Base-by-base conservation (phyloP, 2,888 invertebrate species). In the Epsilonema sp. region DNA sequence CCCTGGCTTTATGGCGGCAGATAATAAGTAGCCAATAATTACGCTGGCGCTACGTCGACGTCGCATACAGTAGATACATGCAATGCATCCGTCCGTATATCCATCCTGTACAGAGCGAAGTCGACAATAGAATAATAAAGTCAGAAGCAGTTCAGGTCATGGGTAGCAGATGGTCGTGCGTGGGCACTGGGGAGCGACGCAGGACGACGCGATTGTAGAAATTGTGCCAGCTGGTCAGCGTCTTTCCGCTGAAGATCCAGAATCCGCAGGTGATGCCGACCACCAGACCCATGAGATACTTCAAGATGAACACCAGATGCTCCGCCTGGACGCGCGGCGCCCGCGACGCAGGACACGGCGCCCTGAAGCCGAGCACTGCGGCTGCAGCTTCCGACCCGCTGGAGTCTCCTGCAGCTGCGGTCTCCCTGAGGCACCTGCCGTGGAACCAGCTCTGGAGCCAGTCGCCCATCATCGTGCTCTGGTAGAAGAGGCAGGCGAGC, bases 231-330 rank as follows among this genome's bases (percentile, higher is more conserved):
- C 85, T 84, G 58, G 83, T 83, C 52, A 89, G 70, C 37, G 90
- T 90, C 70, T 90, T 90, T 52, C 85, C 83, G 48, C 85, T 86
- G 82, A 86, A 86, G 65, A 90, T 87, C 90, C 90, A 90, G 50
- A 89, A 85, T 47, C 87, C 89, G 19, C 86, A 86, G 24, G 89
- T 86, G 63, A 89, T 86, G 56, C 90, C 90, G 53, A 87, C 86
- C 24, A 87, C 83, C 56, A 90, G 73, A 54, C 84, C 81, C 82
- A 86, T 85, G 71, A 89, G 84, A 72, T 89, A 89, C 53, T 65
- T 68, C 49, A 61, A 48, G 48, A 62, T 54, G 55, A 62, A 65
- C 39, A 65, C 51, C 19, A 55, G 46, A 37, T 54, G 55, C 44
- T 53, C 51, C 16, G 59, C 56, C 8, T 11, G 5, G 16, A 21